Evolutionary conservation across 2,797 vertebrate species (phyloP).

Genomic region (Sphaeramia orbicularis): DNA sequence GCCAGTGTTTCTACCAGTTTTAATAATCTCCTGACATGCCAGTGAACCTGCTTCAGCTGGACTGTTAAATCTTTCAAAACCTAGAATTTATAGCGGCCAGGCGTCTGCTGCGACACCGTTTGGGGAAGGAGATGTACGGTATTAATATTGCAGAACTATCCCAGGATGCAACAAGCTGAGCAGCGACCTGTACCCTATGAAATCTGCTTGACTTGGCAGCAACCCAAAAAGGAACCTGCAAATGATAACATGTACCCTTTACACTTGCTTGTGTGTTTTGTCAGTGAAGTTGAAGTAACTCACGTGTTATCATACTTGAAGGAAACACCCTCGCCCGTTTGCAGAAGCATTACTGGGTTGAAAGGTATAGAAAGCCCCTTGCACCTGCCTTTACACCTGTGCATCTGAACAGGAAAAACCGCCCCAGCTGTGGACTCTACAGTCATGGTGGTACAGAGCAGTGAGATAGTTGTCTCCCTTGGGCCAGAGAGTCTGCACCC

Average conservation of each 20-base stretch:
- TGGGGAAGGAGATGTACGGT: constrained; percentile 12
- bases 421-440: neutral
- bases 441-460: constrained; percentile 20
- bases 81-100: constrained; percentile 30
- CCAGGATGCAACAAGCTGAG: constrained; percentile 37
- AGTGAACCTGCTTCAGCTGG: constrained; percentile 30
- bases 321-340: too few relatives aligned
- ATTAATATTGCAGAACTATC: constrained; percentile 63
- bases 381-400: constrained; percentile 39
- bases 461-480: constrained; percentile 6
- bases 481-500: constrained; percentile 21
- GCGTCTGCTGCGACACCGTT: constrained; percentile 28
- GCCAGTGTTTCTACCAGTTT: constrained; percentile 17
- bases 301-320: too few relatives aligned
- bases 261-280: constrained; percentile 8
- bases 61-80: constrained; percentile 48
- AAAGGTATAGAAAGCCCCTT: constrained; percentile 3
- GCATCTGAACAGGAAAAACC: constrained; percentile 33
- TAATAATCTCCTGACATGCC: constrained; percentile 36
- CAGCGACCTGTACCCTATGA: constrained; percentile 16
- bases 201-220: constrained; percentile 43
- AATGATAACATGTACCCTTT: constrained; percentile 27
- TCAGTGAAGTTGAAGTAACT: too few relatives aligned
- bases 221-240: constrained; percentile 18
- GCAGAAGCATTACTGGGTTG: neutral